Evolutionary conservation across 2,797 vertebrate genomes (phyloP), one percentile per base, ranked within the genome.

Genomic region (Falco concolor): DNA sequence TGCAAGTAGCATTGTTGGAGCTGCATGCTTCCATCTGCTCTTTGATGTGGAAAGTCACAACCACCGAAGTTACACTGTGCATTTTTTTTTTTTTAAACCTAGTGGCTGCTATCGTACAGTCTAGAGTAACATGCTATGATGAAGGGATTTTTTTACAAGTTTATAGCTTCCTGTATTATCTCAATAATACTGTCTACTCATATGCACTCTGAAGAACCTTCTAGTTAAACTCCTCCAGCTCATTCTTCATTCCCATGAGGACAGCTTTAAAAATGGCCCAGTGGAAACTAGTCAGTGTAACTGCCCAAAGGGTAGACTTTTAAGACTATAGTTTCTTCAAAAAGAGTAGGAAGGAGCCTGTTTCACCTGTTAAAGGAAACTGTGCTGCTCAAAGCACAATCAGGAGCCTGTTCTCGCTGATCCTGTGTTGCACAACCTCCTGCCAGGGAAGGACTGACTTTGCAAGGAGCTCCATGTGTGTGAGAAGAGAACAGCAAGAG

Each of bases 211-310:
- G 12, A 79, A 76, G 40, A 79, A 28, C n/a, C 15, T 42, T 21
- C 63, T 47, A 4, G 7, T 61, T 47, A 47, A 88, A 16, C 32
- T 56, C 57, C 53, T 57, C 57, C 65, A 84, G 40, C 65, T 93
- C 1, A 0, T 30, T 70, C 40, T 47, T 69, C 28, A 23, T 34
- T 82, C 20, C 6, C 0, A 1, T 0, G 0, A 57, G 15, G 36
- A 61, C 75, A 74, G n/a, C 63, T 86, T 45, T 44, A 53, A 68
- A 60, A 59, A 27, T 36, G 8, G 19, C 36, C 19, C 15, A 27
- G 2, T 38, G n/a, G 73, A 64, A 88, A 25, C 50, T 10, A 17
- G 13, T 65, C 40, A 10, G 25, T 25, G 3, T 8, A 44, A 45
- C 64, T 50, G 30, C n/a, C 30, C 30, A 20, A 13, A 72, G 50